Evolutionary conservation across 2,888 invertebrate genomes (phyloP).

Genomic region (Odontomyia ornata): DNA sequence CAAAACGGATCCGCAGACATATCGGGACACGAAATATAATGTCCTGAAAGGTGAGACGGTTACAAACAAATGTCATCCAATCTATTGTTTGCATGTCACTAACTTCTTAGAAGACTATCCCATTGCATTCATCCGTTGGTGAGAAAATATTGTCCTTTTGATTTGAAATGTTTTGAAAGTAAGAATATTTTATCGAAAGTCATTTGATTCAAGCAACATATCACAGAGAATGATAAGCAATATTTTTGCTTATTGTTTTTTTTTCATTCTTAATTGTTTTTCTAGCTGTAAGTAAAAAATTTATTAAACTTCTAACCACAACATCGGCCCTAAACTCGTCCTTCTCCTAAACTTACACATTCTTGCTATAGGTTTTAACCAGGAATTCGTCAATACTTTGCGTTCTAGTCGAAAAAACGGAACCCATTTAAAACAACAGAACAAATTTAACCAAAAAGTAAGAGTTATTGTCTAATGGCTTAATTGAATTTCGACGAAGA

Average conservation of each 20-base stretch:
- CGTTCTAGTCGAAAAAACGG: no score
- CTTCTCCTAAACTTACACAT: no score
- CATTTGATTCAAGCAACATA: neutral
- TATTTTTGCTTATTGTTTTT: no score
- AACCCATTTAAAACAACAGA: no score
- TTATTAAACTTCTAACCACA: no score
- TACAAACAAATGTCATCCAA: slow-evolving; percentile 40
- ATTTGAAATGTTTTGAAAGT: neutral
- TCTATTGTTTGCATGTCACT: slow-evolving; percentile 40
- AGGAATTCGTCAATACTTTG: no score
- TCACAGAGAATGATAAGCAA: no score
- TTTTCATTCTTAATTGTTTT: no score
- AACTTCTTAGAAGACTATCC: slow-evolving; percentile 30
- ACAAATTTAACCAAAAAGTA: neutral
- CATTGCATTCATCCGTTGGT: slow-evolving; percentile 14
- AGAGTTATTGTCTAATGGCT: slow-evolving; percentile 30
- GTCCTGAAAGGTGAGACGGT: slow-evolving; percentile 42
- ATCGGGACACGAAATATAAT: neutral
- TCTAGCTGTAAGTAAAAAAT: no score
- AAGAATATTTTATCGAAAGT: slow-evolving; percentile 22
- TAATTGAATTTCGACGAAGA: slow-evolving; percentile 39
- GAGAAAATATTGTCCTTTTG: slow-evolving; percentile 6
- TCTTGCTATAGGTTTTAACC: no score
- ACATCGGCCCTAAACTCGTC: no score
- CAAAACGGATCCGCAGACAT: neutral